Conservation (phyloP, 2,797 vertebrate species). For the Fundulus diaphanus region DNA sequence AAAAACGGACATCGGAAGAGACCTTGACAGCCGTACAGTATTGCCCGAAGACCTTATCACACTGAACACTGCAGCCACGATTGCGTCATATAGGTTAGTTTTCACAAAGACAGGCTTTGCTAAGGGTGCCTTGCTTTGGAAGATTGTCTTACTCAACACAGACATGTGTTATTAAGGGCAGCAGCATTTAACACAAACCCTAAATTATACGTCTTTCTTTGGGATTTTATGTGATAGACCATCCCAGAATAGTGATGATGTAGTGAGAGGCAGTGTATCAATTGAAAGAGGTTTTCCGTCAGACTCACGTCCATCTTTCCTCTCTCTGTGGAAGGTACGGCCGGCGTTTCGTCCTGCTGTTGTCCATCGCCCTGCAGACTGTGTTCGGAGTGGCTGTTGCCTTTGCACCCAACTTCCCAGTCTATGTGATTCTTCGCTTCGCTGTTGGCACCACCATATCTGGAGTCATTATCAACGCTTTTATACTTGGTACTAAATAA, state of each 20-base stretch:
- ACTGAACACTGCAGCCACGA: neutral
- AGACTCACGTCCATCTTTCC: neutral
- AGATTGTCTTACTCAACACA: neutral
- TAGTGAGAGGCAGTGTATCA: no score
- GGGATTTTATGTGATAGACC: neutral
- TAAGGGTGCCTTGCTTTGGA: neutral
- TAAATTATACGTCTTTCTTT: neutral
- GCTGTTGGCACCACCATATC: constrained; percentile 80
- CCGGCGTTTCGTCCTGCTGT: constrained; percentile 79
- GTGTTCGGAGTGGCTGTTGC: constrained; percentile 81
- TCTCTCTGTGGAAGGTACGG: constrained; percentile 81
- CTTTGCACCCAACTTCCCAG: constrained; percentile 83
- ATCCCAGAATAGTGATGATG: no score
- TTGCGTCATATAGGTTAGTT: neutral
- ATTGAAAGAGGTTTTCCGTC: no score
- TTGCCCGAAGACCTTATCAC: neutral
- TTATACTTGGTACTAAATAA: constrained; percentile 79
- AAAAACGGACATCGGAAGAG: neutral
- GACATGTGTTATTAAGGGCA: neutral
- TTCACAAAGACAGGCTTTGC: neutral
- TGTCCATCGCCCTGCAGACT: constrained; percentile 81
- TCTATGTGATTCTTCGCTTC: constrained; percentile 85
- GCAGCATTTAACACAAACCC: neutral
- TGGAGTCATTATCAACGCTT: constrained; percentile 82
- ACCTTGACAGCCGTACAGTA: no score